Conservation (phyloP, 64 coral and sea anemone genomes). For the Actinia equina region DNA sequence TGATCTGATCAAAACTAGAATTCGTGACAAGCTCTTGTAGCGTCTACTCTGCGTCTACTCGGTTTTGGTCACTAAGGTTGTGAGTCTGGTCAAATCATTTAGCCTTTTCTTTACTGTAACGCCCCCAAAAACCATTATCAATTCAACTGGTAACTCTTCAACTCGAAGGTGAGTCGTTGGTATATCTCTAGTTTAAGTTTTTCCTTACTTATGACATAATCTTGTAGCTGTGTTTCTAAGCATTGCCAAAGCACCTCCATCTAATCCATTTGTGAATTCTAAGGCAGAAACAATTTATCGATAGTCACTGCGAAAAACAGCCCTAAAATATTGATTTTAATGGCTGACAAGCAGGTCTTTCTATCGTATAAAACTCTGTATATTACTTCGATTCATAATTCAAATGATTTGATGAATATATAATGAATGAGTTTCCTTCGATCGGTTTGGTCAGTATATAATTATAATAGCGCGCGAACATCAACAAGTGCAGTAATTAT, state of each 20-base stretch:
- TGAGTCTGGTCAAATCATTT: background rate
- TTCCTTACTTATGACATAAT: background rate
- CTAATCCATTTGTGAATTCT: too few relatives aligned
- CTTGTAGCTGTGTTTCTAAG: too few relatives aligned
- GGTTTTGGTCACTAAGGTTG: background rate
- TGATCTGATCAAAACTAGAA: background rate
- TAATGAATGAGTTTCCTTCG: background rate
- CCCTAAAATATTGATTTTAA: background rate
- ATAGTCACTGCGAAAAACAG: too few relatives aligned
- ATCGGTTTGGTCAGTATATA: background rate
- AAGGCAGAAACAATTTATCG: too few relatives aligned
- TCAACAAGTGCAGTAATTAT: background rate
- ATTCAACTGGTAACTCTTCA: background rate
- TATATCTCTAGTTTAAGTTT: background rate
- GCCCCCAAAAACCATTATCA: background rate
- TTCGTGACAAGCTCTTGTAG: background rate
- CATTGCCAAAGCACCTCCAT: too few relatives aligned
- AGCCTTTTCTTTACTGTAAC: background rate
- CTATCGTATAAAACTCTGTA: background rate
- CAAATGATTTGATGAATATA: background rate
- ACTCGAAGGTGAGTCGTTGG: background rate
- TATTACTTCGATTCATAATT: background rate
- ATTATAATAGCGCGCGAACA: background rate
- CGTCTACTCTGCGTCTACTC: background rate
- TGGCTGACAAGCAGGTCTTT: background rate